Base-by-base conservation (phyloP, 2,888 invertebrate genomes). In the Cordilura impudica region DNA sequence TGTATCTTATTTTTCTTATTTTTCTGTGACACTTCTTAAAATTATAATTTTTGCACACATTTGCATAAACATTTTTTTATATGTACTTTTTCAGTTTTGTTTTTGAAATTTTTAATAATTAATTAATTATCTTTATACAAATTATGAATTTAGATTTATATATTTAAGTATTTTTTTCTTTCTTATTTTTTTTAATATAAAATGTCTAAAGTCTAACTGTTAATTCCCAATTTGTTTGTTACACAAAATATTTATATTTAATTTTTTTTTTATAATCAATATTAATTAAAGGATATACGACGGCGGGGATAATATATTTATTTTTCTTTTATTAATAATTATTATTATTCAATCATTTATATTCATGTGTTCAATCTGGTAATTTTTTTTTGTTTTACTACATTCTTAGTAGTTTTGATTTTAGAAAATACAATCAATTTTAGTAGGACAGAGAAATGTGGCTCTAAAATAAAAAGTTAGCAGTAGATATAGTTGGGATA, bases 291-390 rank as follows among this genome's bases (percentile, higher is more conserved):
- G 86, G 87, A 87, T 87, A 87, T 83, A 86, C 85, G 87, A 86
- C 87, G 87, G 87, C 87, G 87, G 87, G 87, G 87, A 85, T 86
- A 86, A 86, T 84, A 86, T 87, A 86, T 86, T 74, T 60, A 77
- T 26, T 63, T 73, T 71, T 71, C 69, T 47, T 74, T 70, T 39
- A 60, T 53, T 49, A 66, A 61, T 67, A 56, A 65, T 45, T 56
- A 23, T 49, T 12, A 29, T 60, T 45, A 14, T 45, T 60, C 19
- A 60, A 49, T 58, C n/a, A n/a, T 35, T 60, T 29, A 39, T 70
- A n/a, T 23, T 49, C 14, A 58, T 23, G 49, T 26, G 16, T 71
- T 54, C 14, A 18, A 35, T 63, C 49, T 31, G n/a, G n/a, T 49
- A 45, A 19, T 21, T 58, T 58, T n/a, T 35, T 39, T 23, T 65